Base-by-base conservation (phyloP, 2,797 vertebrate species). In the Rhynchotus rufescens region DNA sequence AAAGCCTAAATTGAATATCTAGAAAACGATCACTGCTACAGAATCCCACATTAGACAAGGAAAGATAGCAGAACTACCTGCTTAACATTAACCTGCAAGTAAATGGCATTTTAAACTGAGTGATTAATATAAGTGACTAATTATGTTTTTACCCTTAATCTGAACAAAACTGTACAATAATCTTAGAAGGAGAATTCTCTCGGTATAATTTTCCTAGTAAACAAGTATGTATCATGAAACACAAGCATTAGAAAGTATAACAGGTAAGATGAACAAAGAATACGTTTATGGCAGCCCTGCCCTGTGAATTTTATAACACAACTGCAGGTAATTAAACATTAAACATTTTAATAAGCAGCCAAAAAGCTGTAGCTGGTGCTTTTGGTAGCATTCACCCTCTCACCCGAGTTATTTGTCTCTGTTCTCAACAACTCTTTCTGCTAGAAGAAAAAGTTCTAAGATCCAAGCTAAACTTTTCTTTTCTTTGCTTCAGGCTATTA, bases 401-500 rank as follows among this genome's bases (percentile, higher is more conserved):
- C 73, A 73, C 76, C 44, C 76, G 49, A 76, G 61, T 79, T 95
- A 96, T 85, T 93, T 91, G 65, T 85, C 59, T 64, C 64, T 91
- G 51, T 34, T 86, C 76, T 68, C 61, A 34, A 84, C 25, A 74
- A 82, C 62, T 76, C 67, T 80, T 93, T 51, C 8, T 36, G 73
- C 52, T 47, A 87, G 30, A 72, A 89, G 78, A 80, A 80, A 85
- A 86, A 84, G 75, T 76, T 91, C 51, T 78, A 94, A 78, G 5
- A 78, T 73, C n/a, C 84, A 89, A 93, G 67, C 68, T 88, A 84
- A 90, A 91, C 84, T 83, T 91, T 80, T 34, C n/a, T 89, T 90
- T 85, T 54, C 80, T 78, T 86, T 74, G 57, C 89, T 95, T 91
- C 72, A 86, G 84, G 89, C 80, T 91, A 92, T 89, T 87, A 91